Conservation (phyloP, 2,888 invertebrate genomes). For the Luperina testacea region DNA sequence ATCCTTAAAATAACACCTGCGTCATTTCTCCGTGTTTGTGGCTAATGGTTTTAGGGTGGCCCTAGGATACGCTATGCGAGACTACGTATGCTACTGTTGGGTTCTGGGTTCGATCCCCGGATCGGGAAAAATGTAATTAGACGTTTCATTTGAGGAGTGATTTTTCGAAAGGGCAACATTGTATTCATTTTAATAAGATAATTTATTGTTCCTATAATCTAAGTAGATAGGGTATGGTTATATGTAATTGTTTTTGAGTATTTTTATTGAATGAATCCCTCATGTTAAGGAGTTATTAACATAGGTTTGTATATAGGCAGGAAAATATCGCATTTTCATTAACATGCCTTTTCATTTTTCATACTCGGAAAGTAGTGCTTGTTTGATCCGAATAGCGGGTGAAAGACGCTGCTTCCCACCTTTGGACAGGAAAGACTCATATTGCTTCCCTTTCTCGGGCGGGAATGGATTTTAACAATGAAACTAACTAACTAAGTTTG, state of each 20-base stretch:
- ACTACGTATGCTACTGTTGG: not conserved
- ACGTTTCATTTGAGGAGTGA: not conserved
- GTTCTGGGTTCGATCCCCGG: not conserved
- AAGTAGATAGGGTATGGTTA: not conserved
- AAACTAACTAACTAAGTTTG: no score
- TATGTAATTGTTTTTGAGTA: not conserved
- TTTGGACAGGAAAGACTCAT: no score
- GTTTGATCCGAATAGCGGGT: no score
- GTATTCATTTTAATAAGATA: no score
- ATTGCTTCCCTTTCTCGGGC: no score
- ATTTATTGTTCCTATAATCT: no score
- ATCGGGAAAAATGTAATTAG: not conserved
- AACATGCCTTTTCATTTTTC: no score
- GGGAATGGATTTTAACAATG: no score
- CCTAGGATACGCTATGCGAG: not conserved
- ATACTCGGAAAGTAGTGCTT: no score
- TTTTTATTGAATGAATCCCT: not conserved
- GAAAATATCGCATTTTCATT: no score
- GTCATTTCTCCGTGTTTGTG: not conserved
- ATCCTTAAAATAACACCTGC: not conserved
- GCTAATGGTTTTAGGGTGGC: not conserved
- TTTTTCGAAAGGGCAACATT: not conserved
- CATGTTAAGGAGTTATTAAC: not conserved
- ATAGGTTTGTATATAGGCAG: not conserved
- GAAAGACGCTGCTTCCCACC: no score